Evolutionary conservation across 1,140 invertebrate species (phyloP).

Genomic region (Neoseiulus cucumeris): DNA sequence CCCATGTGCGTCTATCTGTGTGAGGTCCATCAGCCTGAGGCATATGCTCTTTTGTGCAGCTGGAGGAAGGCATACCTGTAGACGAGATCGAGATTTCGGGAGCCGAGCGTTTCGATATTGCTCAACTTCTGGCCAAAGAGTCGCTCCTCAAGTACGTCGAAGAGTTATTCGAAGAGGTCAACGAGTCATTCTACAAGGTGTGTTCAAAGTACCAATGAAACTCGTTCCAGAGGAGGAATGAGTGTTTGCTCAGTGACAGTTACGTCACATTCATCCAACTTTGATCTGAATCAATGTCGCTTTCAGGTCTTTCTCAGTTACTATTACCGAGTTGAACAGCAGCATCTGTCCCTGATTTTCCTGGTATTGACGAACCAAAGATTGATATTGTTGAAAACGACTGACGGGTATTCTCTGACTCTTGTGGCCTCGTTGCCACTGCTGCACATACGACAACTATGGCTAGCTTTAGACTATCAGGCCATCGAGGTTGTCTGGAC

Average conservation of each 20-base stretch:
- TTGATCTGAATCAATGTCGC: too few relatives aligned
- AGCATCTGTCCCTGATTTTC: background rate
- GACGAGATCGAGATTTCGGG: background rate
- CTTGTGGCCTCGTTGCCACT: background rate
- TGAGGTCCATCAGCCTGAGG: too few relatives aligned
- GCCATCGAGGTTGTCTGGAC: slow-evolving; percentile 1
- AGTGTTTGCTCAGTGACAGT: too few relatives aligned
- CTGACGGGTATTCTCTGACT: background rate
- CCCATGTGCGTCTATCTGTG: too few relatives aligned
- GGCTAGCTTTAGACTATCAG: background rate
- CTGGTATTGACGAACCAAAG: background rate
- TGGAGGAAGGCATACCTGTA: background rate
- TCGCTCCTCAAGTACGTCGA: slow-evolving; percentile 1
- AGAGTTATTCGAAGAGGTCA: background rate
- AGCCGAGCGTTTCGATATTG: background rate
- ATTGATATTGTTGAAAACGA: background rate
- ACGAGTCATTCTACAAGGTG: background rate
- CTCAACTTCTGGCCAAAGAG: background rate
- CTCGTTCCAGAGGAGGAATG: too few relatives aligned
- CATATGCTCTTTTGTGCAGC: too few relatives aligned
- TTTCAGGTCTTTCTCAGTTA: slow-evolving; percentile 6
- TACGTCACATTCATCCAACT: too few relatives aligned
- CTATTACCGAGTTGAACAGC: slow-evolving; percentile 4
- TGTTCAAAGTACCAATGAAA: too few relatives aligned
- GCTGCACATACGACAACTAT: background rate